phyloP scores from a whole-genome alignment of 2,113 vertebrate species.

The Pao palembangensis region DNA sequence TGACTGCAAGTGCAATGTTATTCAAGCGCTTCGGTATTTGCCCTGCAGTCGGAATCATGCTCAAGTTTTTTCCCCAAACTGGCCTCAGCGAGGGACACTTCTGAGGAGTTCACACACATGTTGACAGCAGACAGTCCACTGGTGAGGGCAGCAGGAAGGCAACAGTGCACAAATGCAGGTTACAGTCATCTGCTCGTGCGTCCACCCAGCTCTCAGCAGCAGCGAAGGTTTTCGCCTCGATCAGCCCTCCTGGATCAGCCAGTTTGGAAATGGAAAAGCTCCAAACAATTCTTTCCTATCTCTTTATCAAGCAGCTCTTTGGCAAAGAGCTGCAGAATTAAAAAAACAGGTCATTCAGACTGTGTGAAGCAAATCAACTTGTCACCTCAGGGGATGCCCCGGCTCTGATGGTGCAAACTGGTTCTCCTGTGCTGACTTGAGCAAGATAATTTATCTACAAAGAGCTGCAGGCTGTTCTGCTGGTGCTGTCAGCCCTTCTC shows the following conservation, averaged over 20 bases:
- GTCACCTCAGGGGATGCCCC: conserved; percentile 46
- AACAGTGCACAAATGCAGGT: background rate
- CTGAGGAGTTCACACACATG: background rate
- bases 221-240: no score
- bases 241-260: no score
- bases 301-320: no score
- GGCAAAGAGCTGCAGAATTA: background rate
- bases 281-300: no score
- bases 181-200: background rate
- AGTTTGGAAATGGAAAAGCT: no score
- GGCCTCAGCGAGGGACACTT: background rate
- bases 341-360: conserved; percentile 36
- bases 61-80: background rate
- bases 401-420: conserved; percentile 30
- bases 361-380: conserved; percentile 56
- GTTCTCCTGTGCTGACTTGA: conserved; percentile 53
- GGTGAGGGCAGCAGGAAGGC: background rate
- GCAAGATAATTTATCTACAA: conserved; percentile 40
- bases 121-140: background rate
- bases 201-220: background rate
- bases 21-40: background rate
- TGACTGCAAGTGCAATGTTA: background rate
- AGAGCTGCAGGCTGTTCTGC: conserved; percentile 48
- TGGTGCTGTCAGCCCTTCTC: conserved; percentile 54
- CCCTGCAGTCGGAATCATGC: conserved; percentile 7